Conservation (phyloP, 2,797 vertebrate genomes). For the Otus scops region DNA sequence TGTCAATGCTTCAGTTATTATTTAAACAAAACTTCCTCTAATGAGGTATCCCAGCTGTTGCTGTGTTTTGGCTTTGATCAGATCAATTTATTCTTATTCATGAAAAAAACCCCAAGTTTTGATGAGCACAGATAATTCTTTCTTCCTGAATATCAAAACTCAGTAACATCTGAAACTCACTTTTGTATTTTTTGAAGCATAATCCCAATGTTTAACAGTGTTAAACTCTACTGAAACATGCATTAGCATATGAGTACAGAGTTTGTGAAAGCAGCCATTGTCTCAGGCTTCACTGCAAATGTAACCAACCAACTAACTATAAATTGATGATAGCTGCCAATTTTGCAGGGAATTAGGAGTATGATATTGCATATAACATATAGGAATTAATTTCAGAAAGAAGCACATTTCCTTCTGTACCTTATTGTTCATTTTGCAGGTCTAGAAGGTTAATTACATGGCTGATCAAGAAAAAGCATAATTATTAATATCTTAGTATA, state of each 20-base stretch:
- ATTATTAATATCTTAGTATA: background rate
- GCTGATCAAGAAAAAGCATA: background rate
- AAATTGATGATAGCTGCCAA: background rate
- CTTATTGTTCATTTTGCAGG: background rate
- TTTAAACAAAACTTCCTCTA: background rate
- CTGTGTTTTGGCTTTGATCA: background rate
- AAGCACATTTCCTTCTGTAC: background rate
- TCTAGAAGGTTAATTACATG: background rate
- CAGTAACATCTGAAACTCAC: background rate
- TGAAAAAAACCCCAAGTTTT: accelerated
- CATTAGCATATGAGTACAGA: background rate
- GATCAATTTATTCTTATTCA: background rate
- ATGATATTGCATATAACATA: background rate
- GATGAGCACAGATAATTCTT: background rate
- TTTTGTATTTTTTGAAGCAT: background rate
- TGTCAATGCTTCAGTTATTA: background rate
- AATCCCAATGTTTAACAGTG: background rate
- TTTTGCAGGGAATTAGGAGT: background rate
- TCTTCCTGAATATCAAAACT: background rate
- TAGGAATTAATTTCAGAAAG: conserved; percentile 9
- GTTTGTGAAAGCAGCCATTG: background rate
- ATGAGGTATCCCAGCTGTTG: background rate
- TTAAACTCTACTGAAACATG: background rate
- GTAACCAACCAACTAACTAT: background rate
- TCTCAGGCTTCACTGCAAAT: background rate